A percentile compares a stretch with the other conserved stretches of the same genome.
These are phyloP conservation scores for Microplitis mediator DNA, from an alignment of 1,140 invertebrate species.

Conservation along the genomic window DNA sequence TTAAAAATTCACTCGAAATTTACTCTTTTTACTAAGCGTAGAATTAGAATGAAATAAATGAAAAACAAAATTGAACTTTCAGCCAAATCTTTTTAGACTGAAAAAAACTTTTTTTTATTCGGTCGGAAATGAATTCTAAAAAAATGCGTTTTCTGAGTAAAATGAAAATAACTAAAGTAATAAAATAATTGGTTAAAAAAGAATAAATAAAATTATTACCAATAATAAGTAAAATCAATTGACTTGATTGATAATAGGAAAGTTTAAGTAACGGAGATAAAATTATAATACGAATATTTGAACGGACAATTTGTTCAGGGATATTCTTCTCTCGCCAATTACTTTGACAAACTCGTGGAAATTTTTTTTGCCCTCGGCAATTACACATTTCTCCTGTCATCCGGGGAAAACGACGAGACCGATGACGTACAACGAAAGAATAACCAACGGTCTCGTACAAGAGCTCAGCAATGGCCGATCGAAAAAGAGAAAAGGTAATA, in stretches of 20 bases:
- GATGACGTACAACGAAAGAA: neutral
- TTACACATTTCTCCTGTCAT: conserved; percentile 15
- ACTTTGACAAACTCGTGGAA: conserved; percentile 22
- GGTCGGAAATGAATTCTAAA: no score
- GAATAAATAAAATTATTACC: conserved; percentile 8
- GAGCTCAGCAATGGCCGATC: conserved; percentile 33
- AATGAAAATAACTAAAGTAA: no score
- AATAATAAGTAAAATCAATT: conserved; percentile 35
- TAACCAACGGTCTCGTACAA: neutral
- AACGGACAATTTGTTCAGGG: conserved; percentile 1
- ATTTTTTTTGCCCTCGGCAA: conserved; percentile 14
- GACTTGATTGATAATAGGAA: conserved; percentile 4
- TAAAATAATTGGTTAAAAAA: no score
- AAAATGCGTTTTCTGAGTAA: no score
- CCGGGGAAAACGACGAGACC: conserved; percentile 8
- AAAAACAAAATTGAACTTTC: no score
- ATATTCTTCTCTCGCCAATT: conserved; percentile 6
- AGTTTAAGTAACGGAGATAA: neutral
- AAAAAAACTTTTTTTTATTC: no score
- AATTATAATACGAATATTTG: conserved; percentile 18
- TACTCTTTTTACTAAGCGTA: no score
- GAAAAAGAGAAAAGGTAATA: conserved; percentile 29
- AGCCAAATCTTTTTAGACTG: no score
- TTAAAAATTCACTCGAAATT: no score
- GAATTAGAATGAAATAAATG: no score